Evolutionary conservation across 2,888 invertebrate genomes (phyloP), one percentile per base, ranked within the genome.

Genomic region (Serrognathus titanus): DNA sequence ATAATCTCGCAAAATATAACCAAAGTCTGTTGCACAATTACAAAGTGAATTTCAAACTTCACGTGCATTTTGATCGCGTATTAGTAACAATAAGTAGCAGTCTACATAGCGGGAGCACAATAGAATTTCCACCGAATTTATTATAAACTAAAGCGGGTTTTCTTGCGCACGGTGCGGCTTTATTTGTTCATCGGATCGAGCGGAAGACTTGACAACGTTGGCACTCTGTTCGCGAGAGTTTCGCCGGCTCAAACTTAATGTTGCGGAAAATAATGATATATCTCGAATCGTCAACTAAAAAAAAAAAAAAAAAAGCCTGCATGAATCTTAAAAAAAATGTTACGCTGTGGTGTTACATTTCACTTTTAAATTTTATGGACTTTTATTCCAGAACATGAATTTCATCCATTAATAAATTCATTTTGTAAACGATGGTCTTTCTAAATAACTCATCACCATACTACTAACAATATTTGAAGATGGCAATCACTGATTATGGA

Each of bases 261-360:
- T 61, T 43, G 36, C 41, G 63, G 63, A 63, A 63, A 55, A 55
- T 55, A 61, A 61, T 63, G 59, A 63, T 63, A 63, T 61, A 59
- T 63, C 58, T 63, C 37, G 50, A 63, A 63, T 63, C 56, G 53
- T 45, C 55, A 58, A 51, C 51, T 36, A 59, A 59, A 61, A 48
- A 61, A 16, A 16, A 16, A n/a, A 16, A 16, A 16, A 16, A 16
- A 16, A 40, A 31, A 31, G 24, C 24, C 24, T 57, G n/a, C 12
- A 48, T 53, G 43, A 59, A 57, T 51, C 37, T 57, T 38, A 40
- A 54, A 53, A 56, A 58, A 47, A 48, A 43, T 39, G 41, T 48
- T 12, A 39, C 41, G 50, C 48, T 50, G 6, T 6, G 24, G 24
- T 31, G 24, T 31, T 31, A 31, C 24, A 31, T 31, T 31, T 31